phyloP scores from a whole-genome alignment of 2,113 vertebrate genomes.

The Plectropomus leopardus region DNA sequence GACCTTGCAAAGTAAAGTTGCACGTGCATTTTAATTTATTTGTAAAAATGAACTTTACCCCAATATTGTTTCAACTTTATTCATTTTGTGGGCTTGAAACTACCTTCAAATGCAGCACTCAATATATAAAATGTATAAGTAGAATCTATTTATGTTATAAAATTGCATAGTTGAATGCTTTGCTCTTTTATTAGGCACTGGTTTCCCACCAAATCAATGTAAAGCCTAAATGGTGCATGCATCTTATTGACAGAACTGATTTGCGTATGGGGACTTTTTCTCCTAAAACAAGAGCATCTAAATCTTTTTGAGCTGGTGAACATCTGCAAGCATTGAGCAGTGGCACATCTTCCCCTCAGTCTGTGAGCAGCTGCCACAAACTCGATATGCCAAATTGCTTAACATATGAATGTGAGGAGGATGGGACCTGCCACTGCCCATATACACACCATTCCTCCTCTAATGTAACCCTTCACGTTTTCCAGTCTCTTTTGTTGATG shows the following conservation, averaged over 20 bases:
- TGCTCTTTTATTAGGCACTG: background rate
- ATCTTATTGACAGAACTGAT: conserved; percentile 55
- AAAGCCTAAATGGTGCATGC: conserved; percentile 36
- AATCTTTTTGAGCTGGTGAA: conserved; percentile 72
- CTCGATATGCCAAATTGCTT: conserved; percentile 63
- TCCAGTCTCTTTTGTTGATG: conserved; percentile 67
- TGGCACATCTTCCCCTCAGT: conserved; percentile 51
- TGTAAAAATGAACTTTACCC: background rate
- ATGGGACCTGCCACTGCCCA: conserved; percentile 74
- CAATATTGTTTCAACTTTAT: background rate
- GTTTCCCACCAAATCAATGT: conserved; percentile 9
- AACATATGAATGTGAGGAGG: conserved; percentile 77
- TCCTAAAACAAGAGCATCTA: conserved; percentile 56
- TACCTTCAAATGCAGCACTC: background rate
- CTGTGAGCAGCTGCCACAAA: conserved; percentile 72
- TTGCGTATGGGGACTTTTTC: conserved; percentile 34
- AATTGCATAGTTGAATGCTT: background rate
- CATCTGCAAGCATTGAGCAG: conserved; percentile 78
- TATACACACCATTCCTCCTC: conserved; percentile 53
- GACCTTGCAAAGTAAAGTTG: background rate
- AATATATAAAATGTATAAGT: background rate
- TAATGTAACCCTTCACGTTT: conserved; percentile 64
- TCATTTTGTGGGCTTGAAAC: background rate
- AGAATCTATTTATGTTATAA: conserved; percentile 12
- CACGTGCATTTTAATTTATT: background rate